These are phyloP conservation scores for Lucifuga dentata DNA, from an alignment of 2,113 vertebrate species.

Conservation along the genomic window DNA sequence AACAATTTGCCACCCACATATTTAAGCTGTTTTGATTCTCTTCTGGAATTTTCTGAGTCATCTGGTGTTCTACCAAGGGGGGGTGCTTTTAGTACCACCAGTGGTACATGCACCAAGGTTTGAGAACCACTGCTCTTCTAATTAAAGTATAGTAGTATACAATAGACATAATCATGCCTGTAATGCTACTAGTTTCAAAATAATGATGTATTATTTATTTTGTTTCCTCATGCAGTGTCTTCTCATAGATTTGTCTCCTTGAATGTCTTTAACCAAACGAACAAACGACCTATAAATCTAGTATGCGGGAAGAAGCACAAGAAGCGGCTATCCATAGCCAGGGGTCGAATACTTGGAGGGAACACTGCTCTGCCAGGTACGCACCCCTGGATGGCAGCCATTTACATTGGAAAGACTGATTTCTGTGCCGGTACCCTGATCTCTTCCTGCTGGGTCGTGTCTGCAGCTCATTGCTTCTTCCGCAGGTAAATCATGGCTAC, in stretches of 20 bases:
- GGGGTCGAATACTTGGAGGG: slow-evolving; percentile 89
- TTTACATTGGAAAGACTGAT: slow-evolving; percentile 86
- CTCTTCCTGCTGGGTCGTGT: slow-evolving; percentile 93
- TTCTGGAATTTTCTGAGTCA: too few species aligned
- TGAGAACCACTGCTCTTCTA: too few species aligned
- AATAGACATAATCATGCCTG: not conserved
- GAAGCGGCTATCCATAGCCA: slow-evolving; percentile 80
- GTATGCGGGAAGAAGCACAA: slow-evolving; percentile 90
- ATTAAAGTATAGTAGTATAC: not conserved
- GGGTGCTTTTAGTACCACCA: too few species aligned
- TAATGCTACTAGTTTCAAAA: not conserved
- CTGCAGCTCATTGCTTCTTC: slow-evolving; percentile 94
- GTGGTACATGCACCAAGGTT: too few species aligned
- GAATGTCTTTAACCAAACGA: too few species aligned
- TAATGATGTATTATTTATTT: not conserved
- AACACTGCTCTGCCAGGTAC: slow-evolving; percentile 86
- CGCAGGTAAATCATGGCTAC: slow-evolving; percentile 82
- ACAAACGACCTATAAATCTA: slow-evolving; percentile 33
- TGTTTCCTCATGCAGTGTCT: slow-evolving; percentile 42
- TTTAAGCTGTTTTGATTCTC: too few species aligned
- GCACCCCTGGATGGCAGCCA: slow-evolving; percentile 93
- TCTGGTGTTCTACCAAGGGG: too few species aligned
- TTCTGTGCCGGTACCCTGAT: slow-evolving; percentile 92
- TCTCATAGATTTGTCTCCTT: slow-evolving; percentile 26
- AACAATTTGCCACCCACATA: too few species aligned